Conservation (phyloP, 2,113 vertebrate genomes). For the Lanius ludovicianus region DNA sequence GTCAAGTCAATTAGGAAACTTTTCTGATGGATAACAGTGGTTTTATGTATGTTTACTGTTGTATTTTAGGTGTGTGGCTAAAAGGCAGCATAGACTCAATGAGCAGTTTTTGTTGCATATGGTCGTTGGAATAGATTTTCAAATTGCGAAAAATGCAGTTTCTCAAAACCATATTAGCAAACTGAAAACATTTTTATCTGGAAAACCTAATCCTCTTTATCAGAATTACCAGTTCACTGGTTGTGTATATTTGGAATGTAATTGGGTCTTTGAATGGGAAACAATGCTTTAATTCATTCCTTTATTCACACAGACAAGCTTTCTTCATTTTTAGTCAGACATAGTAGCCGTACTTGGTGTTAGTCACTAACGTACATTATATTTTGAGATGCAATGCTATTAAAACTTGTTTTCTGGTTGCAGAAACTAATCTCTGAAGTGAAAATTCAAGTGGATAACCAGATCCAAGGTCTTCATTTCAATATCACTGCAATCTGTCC, state of each 20-base stretch:
- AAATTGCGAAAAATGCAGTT: neutral
- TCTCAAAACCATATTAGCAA: neutral
- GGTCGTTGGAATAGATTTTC: slow-evolving; percentile 1
- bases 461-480: slow-evolving; percentile 83
- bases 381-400: neutral
- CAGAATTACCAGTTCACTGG: slow-evolving; percentile 28
- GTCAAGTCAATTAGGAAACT: neutral
- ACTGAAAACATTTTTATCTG: slow-evolving; percentile 36
- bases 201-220: slow-evolving; percentile 39
- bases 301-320: slow-evolving; percentile 38
- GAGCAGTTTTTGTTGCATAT: neutral
- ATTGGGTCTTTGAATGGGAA: slow-evolving; percentile 26
- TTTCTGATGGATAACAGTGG: neutral
- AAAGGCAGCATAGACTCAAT: neutral
- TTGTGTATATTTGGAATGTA: slow-evolving; percentile 50
- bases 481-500: slow-evolving; percentile 90
- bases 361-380: neutral
- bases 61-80: slow-evolving; percentile 16
- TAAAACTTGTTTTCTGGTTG: slow-evolving; percentile 60
- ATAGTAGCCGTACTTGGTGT: neutral
- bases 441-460: slow-evolving; percentile 88
- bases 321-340: slow-evolving; percentile 54
- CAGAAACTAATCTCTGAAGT: slow-evolving; percentile 93
- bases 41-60: neutral
- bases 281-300: slow-evolving; percentile 56